A percentile compares a stretch with the other conserved stretches of the same genome.
Evolutionary conservation across 2,113 vertebrate genomes (phyloP).

Genomic region (Tupaia tana): DNA sequence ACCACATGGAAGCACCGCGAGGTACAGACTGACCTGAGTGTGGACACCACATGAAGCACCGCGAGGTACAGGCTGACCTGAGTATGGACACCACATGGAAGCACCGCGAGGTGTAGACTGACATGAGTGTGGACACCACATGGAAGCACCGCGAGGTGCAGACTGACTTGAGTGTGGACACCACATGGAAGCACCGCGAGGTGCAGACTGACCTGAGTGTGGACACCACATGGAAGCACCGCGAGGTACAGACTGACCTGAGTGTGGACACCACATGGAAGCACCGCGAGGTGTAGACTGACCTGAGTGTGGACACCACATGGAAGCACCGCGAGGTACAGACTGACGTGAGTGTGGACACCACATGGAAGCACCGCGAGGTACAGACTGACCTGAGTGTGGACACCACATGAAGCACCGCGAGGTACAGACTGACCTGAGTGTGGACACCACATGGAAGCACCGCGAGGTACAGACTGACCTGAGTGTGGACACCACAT

Average conservation of each 20-base stretch:
- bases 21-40: no score
- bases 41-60: conserved; percentile 86
- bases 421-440: no score
- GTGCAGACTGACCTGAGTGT: no score
- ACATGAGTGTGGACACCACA: conserved; percentile 85
- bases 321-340: background rate
- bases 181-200: conserved; percentile 81
- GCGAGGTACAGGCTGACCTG: no score
- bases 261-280: conserved; percentile 86
- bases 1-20: conserved; percentile 82
- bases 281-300: background rate
- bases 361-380: conserved; percentile 81
- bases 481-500: conserved; percentile 86
- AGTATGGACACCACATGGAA: conserved; percentile 86
- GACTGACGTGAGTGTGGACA: conserved; percentile 70
- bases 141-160: background rate
- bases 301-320: conserved; percentile 85
- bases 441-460: conserved; percentile 86
- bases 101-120: background rate
- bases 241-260: no score
- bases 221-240: conserved; percentile 86
- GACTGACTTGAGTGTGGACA: conserved; percentile 69
- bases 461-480: background rate
- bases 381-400: no score
- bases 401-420: conserved; percentile 86